These are phyloP conservation scores for Solea senegalensis DNA, from an alignment of 2,113 vertebrate genomes.

Conservation along the genomic window DNA sequence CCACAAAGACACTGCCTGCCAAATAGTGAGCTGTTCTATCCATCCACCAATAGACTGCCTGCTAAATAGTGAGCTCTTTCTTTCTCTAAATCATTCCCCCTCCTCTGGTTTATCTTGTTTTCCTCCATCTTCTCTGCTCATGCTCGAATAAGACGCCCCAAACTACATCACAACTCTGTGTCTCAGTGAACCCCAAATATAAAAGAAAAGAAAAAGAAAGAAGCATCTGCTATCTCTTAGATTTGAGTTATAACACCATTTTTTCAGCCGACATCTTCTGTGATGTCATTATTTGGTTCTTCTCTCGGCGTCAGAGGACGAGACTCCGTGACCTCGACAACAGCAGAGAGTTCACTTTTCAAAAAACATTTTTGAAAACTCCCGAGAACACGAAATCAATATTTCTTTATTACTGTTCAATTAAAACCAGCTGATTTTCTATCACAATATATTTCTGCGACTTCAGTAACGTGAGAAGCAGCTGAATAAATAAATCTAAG, in stretches of 20 bases:
- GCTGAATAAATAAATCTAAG: too few species aligned
- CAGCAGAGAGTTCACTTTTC: not conserved
- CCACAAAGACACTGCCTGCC: too few species aligned
- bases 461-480: too few species aligned
- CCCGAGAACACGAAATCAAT: too few species aligned
- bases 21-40: too few species aligned
- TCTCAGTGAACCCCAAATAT: not conserved
- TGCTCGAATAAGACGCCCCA: not conserved
- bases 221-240: conserved; percentile 51
- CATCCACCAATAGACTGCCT: too few species aligned
- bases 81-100: too few species aligned
- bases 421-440: too few species aligned
- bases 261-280: conserved; percentile 29
- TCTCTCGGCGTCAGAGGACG: conserved; percentile 2
- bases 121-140: conserved; percentile 31
- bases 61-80: too few species aligned
- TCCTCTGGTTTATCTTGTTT: conserved; percentile 65
- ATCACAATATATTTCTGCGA: too few species aligned
- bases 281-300: conserved; percentile 53
- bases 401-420: too few species aligned
- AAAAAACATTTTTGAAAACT: too few species aligned
- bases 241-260: conserved; percentile 59
- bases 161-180: conserved; percentile 33
- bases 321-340: not conserved
- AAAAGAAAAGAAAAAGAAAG: not conserved